phyloP scores from a whole-genome alignment of 2,888 invertebrate species.

The Chloromyia formosa region DNA sequence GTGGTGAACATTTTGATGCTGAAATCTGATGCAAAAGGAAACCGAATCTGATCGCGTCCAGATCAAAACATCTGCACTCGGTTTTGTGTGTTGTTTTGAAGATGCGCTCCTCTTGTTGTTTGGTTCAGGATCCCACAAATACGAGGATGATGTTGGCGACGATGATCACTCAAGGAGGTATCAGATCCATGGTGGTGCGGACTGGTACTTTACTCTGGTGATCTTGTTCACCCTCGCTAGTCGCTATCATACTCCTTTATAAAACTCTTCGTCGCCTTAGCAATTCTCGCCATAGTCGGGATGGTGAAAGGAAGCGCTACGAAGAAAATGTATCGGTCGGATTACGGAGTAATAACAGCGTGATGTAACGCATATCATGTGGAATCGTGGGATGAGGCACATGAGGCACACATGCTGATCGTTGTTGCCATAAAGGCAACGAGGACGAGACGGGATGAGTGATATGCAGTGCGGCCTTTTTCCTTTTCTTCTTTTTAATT shows the following conservation, averaged over 20 bases:
- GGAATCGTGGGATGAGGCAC: slow-evolving; percentile 32
- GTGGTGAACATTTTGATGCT: slow-evolving; percentile 21
- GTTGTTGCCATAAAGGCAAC: background rate
- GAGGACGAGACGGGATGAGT: slow-evolving; percentile 15
- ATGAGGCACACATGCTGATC: slow-evolving; percentile 36
- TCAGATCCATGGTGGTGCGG: slow-evolving; percentile 1
- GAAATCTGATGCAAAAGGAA: slow-evolving; percentile 36
- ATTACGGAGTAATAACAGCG: slow-evolving; percentile 39
- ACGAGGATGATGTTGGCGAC: too few relatives aligned
- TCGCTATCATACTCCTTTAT: slow-evolving; percentile 1
- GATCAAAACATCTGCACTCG: slow-evolving; percentile 36
- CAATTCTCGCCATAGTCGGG: too few relatives aligned
- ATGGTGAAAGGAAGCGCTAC: slow-evolving; percentile 1
- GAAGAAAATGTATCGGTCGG: slow-evolving; percentile 32
- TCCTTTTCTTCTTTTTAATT: slow-evolving; percentile 36
- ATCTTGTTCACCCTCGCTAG: slow-evolving; percentile 15
- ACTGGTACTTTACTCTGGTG: too few relatives aligned
- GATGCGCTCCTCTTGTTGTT: background rate
- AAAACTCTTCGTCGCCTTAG: background rate
- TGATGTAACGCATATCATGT: slow-evolving; percentile 26
- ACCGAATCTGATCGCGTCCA: slow-evolving; percentile 27
- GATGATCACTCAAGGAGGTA: slow-evolving; percentile 28
- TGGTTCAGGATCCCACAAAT: slow-evolving; percentile 28
- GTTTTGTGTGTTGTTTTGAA: background rate
- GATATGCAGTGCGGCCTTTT: slow-evolving; percentile 5